Evolutionary conservation across 2,888 invertebrate species (phyloP).

Genomic region (Ecdyonurus torrentis): DNA sequence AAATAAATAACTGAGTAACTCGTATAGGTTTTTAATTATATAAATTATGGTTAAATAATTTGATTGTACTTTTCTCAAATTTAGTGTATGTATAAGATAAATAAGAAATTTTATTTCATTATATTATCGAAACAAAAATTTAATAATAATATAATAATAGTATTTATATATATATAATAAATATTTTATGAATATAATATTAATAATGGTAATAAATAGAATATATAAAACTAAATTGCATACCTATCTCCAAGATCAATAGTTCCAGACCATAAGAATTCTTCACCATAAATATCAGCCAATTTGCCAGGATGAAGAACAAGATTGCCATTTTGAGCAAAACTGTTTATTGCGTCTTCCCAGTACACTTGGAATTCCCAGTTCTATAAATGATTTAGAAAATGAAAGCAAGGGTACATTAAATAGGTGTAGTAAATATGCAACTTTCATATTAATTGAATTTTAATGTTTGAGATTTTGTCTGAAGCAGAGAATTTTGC

Average conservation of each 20-base stretch:
- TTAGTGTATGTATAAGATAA: no score
- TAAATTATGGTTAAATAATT: no score
- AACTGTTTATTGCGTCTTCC: constrained; percentile 32
- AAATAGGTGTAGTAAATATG: no score
- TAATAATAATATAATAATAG: no score
- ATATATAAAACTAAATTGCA: neutral
- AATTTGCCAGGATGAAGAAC: constrained; percentile 42
- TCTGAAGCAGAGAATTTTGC: neutral
- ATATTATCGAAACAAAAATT: no score
- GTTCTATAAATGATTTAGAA: no score
- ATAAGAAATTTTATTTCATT: no score
- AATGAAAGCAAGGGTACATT: no score
- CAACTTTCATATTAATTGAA: neutral
- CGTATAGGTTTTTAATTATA: no score
- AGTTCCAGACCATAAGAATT: constrained; percentile 32
- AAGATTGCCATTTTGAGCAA: constrained; percentile 35
- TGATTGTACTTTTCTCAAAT: no score
- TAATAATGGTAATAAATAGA: neutral
- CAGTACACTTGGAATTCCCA: constrained; percentile 52
- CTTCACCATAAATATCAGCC: constrained; percentile 30
- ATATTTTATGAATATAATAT: neutral
- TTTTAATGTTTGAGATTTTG: neutral
- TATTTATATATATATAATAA: no score
- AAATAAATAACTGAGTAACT: no score
- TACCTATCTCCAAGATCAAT: constrained; percentile 23